phyloP scores from a whole-genome alignment of 2,113 vertebrate genomes.

The Rhagologus leucostigma region DNA sequence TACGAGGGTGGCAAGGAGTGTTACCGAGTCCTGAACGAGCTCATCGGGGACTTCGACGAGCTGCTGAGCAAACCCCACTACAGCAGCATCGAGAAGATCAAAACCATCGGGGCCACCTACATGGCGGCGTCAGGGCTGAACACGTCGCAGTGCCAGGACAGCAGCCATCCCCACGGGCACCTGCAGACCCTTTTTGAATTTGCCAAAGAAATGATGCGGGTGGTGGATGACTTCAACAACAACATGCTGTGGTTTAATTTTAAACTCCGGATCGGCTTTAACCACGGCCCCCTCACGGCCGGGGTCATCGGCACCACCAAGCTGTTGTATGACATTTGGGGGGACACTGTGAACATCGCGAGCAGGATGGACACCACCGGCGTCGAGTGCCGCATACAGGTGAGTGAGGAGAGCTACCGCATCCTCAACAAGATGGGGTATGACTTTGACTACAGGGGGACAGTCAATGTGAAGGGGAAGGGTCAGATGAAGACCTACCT shows the following conservation, averaged over 20 bases:
- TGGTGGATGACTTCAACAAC: conserved; percentile 98
- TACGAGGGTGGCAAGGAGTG: conserved; percentile 98
- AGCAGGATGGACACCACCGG: conserved; percentile 98
- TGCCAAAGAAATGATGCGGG: conserved; percentile 97
- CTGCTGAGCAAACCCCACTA: conserved; percentile 86
- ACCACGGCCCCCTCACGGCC: conserved; percentile 93
- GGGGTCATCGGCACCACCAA: conserved; percentile 98
- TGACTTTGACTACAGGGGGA: conserved; percentile 95
- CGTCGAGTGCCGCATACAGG: conserved; percentile 95
- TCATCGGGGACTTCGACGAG: conserved; percentile 96
- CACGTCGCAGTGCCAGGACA: conserved; percentile 81
- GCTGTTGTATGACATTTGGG: conserved; percentile 97
- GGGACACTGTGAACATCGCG: conserved; percentile 97
- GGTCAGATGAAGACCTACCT: conserved; percentile 99
- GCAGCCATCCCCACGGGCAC: conserved; percentile 82
- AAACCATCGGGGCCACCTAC: conserved; percentile 98
- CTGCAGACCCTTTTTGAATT: conserved; percentile 93
- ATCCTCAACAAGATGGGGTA: conserved; percentile 91
- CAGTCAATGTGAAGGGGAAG: conserved; percentile 97
- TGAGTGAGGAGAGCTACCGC: conserved; percentile 94
- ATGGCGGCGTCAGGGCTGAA: conserved; percentile 96
- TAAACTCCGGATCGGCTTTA: conserved; percentile 94
- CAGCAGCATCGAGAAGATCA: conserved; percentile 94
- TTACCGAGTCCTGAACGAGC: conserved; percentile 94
- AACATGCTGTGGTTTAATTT: conserved; percentile 99